Base-by-base conservation (phyloP, 2,113 vertebrate genomes). In the Oncorhynchus keta region DNA sequence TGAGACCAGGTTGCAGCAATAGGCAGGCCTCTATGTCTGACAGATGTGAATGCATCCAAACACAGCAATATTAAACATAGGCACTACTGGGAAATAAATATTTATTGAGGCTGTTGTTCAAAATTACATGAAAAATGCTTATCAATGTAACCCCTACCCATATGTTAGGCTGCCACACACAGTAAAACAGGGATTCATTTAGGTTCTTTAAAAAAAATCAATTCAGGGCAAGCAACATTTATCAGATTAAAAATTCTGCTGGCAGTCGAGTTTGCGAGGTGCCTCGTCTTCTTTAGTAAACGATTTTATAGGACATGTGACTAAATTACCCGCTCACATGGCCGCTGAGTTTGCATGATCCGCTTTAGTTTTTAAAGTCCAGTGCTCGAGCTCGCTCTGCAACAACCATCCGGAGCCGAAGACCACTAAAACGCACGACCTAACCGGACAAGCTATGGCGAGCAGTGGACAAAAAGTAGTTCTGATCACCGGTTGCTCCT, bases 401-500 rank as follows among this genome's bases (percentile, higher is more conserved):
- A 90, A 86, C 86, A 76, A 86, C 85, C 81, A 86, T 85, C 89
- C 82, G 84, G 78, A 82, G 88, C 80, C 83, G 85, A 89, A 84
- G 80, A 88, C 79, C 87, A 85, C 85, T 70, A 59, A 84, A 75
- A 82, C 87, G 75, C 88, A 83, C 84, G 78, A 77, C 73, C 86
- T 59, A 76, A 76, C 79, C 86, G 83, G 85, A 85, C 89, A 76
- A 66, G 89, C 85, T 87, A 94, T 95, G 94, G 93, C 93, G 89
- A 93, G 87, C 88, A 89, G 90, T 81, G 91, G 89, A 85, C 94
- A 93, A 84, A 94, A 89, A 92, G 93, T 94, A 81, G 94, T 95
- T 72, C 89, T 95, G 85, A 94, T 95, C 92, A 95, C 94, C 83
- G 94, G 94, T 86, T 95, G 94, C 86, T 95, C 94, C 87, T 95